Percentiles rank a stretch among this genome's conserved stretches.
phyloP scores from a whole-genome alignment of 2,888 invertebrate species.

The Spodoptera exigua region DNA sequence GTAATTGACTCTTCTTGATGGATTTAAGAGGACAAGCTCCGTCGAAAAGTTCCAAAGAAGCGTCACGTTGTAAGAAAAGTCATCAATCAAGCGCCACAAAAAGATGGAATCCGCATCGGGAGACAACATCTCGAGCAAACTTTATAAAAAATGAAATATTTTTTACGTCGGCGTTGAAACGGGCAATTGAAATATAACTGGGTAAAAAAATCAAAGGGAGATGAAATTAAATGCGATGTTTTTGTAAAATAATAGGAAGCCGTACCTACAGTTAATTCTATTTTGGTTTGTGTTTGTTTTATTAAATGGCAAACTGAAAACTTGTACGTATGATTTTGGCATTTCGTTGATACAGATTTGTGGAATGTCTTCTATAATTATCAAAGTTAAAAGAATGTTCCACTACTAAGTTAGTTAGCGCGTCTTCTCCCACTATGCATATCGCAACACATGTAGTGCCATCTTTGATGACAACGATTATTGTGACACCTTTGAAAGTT shows the following conservation, averaged over 20 bases:
- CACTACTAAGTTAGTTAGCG: conserved; percentile 30
- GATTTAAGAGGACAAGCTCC: conserved; percentile 68
- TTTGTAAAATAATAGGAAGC: conserved; percentile 40
- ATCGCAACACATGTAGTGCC: conserved; percentile 57
- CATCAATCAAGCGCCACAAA: conserved; percentile 82
- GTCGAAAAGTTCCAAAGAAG: conserved; percentile 68
- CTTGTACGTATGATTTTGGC: too few species aligned
- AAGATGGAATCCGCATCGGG: conserved; percentile 74
- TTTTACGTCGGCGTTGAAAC: conserved; percentile 68
- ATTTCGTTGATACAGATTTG: too few species aligned
- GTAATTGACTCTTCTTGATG: conserved; percentile 73
- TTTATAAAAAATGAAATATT: conserved; percentile 72
- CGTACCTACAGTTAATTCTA: too few species aligned
- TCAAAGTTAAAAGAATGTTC: conserved; percentile 37
- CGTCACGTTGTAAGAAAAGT: conserved; percentile 78
- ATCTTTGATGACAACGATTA: conserved; percentile 46
- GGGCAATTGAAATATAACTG: conserved; percentile 71
- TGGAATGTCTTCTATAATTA: too few species aligned
- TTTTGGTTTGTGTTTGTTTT: background rate
- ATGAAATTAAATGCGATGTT: conserved; percentile 52
- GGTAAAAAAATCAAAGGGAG: conserved; percentile 56
- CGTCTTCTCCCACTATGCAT: conserved; percentile 50
- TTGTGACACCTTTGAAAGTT: conserved; percentile 65
- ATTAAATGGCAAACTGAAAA: background rate
- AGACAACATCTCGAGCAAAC: conserved; percentile 71